These are phyloP conservation scores for Dissostichus mawsoni DNA, from an alignment of 2,113 vertebrate species.

Conservation along the genomic window DNA sequence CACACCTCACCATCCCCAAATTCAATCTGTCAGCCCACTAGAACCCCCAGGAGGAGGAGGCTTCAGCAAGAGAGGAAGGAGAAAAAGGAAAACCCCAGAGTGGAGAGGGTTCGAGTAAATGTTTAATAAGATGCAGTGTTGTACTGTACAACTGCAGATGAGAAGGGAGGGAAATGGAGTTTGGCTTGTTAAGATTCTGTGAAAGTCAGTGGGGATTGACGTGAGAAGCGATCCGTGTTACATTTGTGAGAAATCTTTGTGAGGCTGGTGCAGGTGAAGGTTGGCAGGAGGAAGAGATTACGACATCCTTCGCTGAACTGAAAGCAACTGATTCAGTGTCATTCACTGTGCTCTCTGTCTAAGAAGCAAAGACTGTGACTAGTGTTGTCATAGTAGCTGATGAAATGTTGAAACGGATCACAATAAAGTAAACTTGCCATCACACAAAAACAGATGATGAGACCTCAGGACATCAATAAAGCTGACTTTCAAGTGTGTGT, in stretches of 20 bases:
- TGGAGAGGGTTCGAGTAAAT: conserved; percentile 30
- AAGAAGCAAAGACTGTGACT: neutral
- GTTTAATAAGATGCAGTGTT: conserved; percentile 56
- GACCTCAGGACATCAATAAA: neutral
- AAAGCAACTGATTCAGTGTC: conserved; percentile 23
- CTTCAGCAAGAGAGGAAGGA: neutral
- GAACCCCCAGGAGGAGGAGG: conserved; percentile 11
- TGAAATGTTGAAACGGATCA: conserved; percentile 13
- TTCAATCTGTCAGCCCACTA: conserved; percentile 48
- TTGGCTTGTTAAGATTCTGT: conserved; percentile 42
- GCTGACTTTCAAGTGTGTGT: neutral
- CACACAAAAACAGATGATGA: conserved; percentile 22
- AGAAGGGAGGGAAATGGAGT: conserved; percentile 31
- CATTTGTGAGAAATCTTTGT: conserved; percentile 35
- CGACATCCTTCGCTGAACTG: conserved; percentile 3
- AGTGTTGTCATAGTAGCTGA: conserved; percentile 8
- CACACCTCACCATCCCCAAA: conserved; percentile 52
- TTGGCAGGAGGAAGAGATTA: conserved; percentile 34
- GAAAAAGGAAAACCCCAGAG: neutral
- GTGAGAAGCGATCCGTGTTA: conserved; percentile 26
- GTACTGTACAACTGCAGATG: conserved; percentile 13
- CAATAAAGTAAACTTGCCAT: conserved; percentile 6
- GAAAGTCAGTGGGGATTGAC: neutral
- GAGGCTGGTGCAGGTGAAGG: conserved; percentile 32
- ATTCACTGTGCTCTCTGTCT: neutral